These are phyloP conservation scores for Cirrhinus mrigala DNA, from an alignment of 2,797 vertebrate genomes.

Conservation along the genomic window DNA sequence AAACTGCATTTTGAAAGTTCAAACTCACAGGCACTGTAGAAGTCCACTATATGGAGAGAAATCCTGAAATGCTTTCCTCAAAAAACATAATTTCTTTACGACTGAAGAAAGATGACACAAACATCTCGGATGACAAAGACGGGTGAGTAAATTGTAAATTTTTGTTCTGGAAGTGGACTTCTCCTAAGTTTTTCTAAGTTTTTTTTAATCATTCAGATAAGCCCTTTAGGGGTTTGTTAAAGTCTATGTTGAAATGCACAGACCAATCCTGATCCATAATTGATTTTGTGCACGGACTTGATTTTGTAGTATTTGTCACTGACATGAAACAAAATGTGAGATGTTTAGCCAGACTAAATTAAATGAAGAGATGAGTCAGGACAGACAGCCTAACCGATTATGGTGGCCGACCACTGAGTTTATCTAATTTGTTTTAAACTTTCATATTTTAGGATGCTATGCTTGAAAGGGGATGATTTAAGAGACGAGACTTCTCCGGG, in stretches of 20 bases:
- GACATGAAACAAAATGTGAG: background rate
- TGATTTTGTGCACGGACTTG: background rate
- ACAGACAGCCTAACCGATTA: background rate
- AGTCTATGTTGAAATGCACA: background rate
- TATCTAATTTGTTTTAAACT: background rate
- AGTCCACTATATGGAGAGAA: no score
- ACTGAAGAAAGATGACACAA: no score
- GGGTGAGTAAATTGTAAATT: no score
- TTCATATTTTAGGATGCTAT: slow-evolving; percentile 7
- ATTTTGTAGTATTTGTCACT: background rate
- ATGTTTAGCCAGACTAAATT: background rate
- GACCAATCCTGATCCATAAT: background rate
- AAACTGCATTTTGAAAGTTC: no score
- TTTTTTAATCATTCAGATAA: background rate
- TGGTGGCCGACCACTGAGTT: background rate
- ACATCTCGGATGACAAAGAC: no score
- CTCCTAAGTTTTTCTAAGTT: no score
- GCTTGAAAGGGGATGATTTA: background rate
- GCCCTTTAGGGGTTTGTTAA: background rate
- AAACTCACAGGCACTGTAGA: no score
- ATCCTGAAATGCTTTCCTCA: no score
- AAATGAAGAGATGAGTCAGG: background rate
- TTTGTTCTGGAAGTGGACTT: no score
- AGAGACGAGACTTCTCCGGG: background rate
- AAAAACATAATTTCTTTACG: no score